Conservation (phyloP, 1,140 invertebrate species). For the honey bee (Apis mellifera) region DNA sequence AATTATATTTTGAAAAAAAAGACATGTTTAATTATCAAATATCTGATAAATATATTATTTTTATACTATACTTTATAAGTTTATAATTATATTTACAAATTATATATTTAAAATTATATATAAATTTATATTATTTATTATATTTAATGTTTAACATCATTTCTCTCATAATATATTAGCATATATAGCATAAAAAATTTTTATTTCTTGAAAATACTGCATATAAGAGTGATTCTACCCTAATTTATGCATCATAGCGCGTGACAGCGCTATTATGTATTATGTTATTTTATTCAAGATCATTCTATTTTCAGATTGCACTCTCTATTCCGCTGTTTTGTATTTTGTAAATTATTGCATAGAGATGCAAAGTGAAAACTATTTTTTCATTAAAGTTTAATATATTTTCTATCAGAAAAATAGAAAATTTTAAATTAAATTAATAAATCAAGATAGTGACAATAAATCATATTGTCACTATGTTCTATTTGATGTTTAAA, state of each 20-base stretch:
- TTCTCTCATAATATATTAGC: no score
- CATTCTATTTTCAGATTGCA: constrained; percentile 9
- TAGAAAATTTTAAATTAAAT: not conserved
- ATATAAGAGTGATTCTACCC: not conserved
- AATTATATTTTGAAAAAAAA: no score
- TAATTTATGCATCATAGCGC: constrained; percentile 38
- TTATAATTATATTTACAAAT: no score
- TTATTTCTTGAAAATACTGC: not conserved
- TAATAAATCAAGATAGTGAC: not conserved
- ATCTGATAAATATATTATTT: no score
- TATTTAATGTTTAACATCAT: not conserved
- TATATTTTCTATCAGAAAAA: not conserved
- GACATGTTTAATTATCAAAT: no score
- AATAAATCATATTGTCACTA: not conserved
- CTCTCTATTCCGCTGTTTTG: constrained; percentile 4
- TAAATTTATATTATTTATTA: not conserved
- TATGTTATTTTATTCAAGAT: constrained; percentile 3
- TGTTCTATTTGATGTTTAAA: no score
- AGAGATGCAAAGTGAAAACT: not conserved
- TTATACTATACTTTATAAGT: no score
- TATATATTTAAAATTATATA: not conserved
- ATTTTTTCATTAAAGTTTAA: not conserved
- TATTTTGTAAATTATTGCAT: not conserved
- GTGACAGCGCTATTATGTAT: constrained; percentile 25
- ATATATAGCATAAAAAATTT: no score